phyloP scores from a whole-genome alignment of 2,797 vertebrate species.

The Neosalanx taihuensis region DNA sequence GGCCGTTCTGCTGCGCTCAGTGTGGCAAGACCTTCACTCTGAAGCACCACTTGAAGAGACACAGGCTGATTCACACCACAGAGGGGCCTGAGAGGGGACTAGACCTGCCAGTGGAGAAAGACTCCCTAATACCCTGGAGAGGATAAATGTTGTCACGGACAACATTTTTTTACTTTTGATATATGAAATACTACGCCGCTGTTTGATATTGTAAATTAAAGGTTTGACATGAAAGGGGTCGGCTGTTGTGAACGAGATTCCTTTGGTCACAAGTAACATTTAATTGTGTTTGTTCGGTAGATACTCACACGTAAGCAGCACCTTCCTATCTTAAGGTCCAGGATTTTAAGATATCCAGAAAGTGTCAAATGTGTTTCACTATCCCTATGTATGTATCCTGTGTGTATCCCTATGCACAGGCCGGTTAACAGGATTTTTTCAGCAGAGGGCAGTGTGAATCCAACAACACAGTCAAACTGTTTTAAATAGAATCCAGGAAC shows the following conservation, averaged over 20 bases:
- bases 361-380: not conserved
- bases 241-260: not conserved
- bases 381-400: too few species aligned
- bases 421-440: conserved; percentile 1
- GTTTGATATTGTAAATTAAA: not conserved
- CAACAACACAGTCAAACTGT: not conserved
- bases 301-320: not conserved
- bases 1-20: conserved; percentile 70
- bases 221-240: not conserved
- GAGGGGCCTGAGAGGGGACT: conserved; percentile 40
- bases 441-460: conserved; percentile 49
- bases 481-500: not conserved
- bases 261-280: not conserved
- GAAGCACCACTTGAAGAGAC: conserved; percentile 71
- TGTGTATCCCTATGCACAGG: not conserved
- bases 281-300: not conserved
- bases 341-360: not conserved
- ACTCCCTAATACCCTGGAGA: conserved; percentile 3
- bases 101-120: not conserved
- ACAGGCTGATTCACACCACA: conserved; percentile 68
- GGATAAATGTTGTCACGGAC: not conserved
- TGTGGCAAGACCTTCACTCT: conserved; percentile 73
- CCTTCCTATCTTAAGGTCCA: not conserved
- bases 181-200: not conserved
- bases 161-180: not conserved